A percentile compares a stretch with the other conserved stretches of the same genome.
These are phyloP conservation scores for Panulirus ornatus DNA, from an alignment of 1,140 invertebrate genomes.

Conservation along the genomic window DNA sequence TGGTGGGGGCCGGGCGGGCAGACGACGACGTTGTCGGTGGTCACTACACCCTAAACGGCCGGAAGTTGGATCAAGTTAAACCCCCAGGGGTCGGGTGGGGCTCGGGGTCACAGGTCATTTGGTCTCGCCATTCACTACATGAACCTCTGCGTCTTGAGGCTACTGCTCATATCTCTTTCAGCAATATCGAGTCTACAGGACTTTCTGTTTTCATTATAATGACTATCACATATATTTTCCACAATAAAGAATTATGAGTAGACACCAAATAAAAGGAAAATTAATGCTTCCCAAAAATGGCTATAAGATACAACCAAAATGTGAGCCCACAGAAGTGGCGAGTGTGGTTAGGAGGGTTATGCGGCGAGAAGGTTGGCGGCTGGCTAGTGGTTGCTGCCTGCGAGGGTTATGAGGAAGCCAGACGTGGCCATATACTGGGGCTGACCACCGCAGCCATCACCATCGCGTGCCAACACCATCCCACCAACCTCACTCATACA, in stretches of 20 bases:
- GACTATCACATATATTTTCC: too few species aligned
- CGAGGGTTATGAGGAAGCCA: too few species aligned
- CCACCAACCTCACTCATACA: constrained; percentile 9
- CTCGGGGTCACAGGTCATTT: neutral
- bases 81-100: neutral
- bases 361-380: too few species aligned
- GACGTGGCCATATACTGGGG: neutral
- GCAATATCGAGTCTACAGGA: too few species aligned
- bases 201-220: too few species aligned
- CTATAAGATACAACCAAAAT: too few species aligned
- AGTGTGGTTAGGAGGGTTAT: too few species aligned
- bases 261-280: too few species aligned
- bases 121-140: neutral
- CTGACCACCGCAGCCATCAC: neutral
- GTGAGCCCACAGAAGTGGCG: too few species aligned
- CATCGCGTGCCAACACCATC: constrained; percentile 27
- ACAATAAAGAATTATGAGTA: too few species aligned
- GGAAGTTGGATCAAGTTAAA: constrained; percentile 60
- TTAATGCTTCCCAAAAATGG: too few species aligned
- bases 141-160: neutral
- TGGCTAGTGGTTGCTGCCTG: too few species aligned
- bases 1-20: neutral
- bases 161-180: neutral
- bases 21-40: constrained; percentile 11
- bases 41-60: constrained; percentile 36